Base-by-base conservation (phyloP, 2,797 vertebrate species). In the Ara ararauna region DNA sequence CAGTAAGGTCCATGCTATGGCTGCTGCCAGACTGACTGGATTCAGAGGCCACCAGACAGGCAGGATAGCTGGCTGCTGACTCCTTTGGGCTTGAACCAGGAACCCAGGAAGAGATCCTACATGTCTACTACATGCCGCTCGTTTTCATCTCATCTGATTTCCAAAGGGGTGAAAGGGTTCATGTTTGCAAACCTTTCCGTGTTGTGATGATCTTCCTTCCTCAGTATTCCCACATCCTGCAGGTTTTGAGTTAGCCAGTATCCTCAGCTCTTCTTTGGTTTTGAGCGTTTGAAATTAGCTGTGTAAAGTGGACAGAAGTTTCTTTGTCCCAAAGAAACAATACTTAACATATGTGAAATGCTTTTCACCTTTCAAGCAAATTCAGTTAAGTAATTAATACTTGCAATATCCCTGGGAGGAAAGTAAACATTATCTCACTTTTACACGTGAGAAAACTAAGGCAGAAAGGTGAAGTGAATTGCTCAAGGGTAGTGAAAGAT, bases 321-420 rank as follows among this genome's bases (percentile, higher is more conserved):
- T 32, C 51, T 36, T 74, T 58, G 23, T 88, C 72, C 48, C 56
- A 78, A 47, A 90, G 72, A 93, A 93, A 72, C 75, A 87, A 67
- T 61, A 36, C 36, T 66, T 93, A 73, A 67, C 50, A 8, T 3
- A 5, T 81, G 66, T 73, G 66, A 94, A 93, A 95, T n/a, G n/a
- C 40, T 90, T 93, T 94, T 88, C 87, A 81, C 91, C 83, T 94
- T 95, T 82, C 42, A 66, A 65, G 45, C 13, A 75, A 93, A 90
- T 36, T 65, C 45, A 45, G 34, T 84, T 91, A 91, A 92, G 70
- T 84, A 96, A 96, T 93, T 95, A 97, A 96, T 96, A 75, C 85
- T 81, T 91, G 61, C 73, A 75, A 84, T 51, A 83, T 75, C 87
- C 86, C 89, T 93, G 36, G 27, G 66, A 93, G 53, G 66, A 78